These are phyloP conservation scores for Dendrocopos noguchii DNA, from an alignment of 2,113 vertebrate species.

Conservation along the genomic window DNA sequence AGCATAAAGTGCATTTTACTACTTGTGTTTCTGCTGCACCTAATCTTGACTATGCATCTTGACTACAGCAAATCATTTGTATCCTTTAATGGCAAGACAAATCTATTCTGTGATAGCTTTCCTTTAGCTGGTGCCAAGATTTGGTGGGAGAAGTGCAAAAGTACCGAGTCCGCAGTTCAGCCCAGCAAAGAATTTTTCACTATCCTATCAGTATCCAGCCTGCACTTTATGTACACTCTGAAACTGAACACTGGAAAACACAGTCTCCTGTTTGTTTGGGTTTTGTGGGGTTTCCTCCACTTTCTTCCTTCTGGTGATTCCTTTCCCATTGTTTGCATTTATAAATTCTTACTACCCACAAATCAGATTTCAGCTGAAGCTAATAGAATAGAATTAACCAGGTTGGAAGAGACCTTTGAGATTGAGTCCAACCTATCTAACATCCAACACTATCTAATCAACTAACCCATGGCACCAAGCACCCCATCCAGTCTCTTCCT, in stretches of 20 bases:
- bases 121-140: background rate
- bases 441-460: too few relatives aligned
- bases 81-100: background rate
- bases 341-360: background rate
- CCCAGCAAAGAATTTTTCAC: background rate
- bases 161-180: background rate
- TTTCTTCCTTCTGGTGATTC: background rate
- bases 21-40: background rate
- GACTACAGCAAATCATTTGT: background rate
- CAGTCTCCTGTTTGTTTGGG: background rate
- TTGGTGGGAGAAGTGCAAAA: background rate
- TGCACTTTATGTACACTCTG: background rate
- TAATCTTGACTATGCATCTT: background rate
- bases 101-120: background rate
- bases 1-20: background rate
- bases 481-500: too few relatives aligned
- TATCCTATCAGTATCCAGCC: background rate
- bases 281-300: background rate
- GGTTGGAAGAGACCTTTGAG: too few relatives aligned
- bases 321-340: background rate
- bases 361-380: background rate
- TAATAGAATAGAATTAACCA: background rate
- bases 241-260: background rate
- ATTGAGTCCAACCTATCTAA: too few relatives aligned
- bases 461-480: too few relatives aligned